phyloP scores from a whole-genome alignment of 2,113 vertebrate genomes.

The Cinclus cinclus region DNA sequence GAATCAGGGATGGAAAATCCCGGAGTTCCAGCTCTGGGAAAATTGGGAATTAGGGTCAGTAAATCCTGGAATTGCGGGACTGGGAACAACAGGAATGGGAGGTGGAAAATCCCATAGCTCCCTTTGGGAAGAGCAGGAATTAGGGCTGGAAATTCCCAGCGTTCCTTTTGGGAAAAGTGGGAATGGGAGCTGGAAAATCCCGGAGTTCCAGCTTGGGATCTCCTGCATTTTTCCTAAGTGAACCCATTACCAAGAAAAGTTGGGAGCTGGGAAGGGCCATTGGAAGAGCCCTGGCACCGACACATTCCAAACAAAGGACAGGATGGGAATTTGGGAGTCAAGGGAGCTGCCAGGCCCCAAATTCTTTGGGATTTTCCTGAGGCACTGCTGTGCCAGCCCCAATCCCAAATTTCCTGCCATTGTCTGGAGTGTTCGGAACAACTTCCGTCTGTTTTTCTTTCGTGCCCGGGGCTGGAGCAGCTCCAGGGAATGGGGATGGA shows the following conservation, averaged over 20 bases:
- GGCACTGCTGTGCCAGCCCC: not conserved
- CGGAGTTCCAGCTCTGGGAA: not conserved
- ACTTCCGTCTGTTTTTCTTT: not conserved
- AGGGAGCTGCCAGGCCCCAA: not conserved
- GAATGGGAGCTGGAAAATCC: not conserved
- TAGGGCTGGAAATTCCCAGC: rapidly evolving
- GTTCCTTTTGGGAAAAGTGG: not conserved
- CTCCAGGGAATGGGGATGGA: not conserved
- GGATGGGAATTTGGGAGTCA: not conserved
- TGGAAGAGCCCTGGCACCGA: not conserved
- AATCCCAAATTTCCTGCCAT: slow-evolving; percentile 16
- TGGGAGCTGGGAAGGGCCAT: not conserved
- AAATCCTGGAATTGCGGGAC: rapidly evolving
- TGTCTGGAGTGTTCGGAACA: not conserved
- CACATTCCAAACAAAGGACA: rapidly evolving
- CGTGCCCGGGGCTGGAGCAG: not conserved
- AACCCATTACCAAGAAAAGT: not conserved
- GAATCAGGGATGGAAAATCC: not conserved
- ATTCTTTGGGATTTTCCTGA: not conserved
- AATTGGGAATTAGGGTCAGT: rapidly evolving
- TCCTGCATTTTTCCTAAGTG: not conserved
- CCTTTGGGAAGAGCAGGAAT: not conserved
- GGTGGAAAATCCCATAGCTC: not conserved
- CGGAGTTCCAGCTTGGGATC: not conserved
- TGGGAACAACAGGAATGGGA: rapidly evolving